Conservation (phyloP, 2,797 vertebrate species). For the Argyrosomus regius region DNA sequence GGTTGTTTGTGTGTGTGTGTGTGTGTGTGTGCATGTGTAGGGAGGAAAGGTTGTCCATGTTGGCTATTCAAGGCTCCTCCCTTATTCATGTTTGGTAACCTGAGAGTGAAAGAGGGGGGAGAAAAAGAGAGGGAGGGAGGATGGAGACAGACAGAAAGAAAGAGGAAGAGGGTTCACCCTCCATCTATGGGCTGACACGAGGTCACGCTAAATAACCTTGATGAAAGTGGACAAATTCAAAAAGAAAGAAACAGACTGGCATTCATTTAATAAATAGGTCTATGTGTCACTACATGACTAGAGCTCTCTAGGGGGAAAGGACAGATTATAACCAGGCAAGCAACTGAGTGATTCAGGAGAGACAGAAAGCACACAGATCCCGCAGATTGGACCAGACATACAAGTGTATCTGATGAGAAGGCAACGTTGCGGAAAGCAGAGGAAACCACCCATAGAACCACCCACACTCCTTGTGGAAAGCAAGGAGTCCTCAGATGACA, state of each 20-base stretch:
- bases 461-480: no score
- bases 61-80: constrained; percentile 68
- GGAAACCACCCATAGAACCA: constrained; percentile 63
- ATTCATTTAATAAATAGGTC: constrained; percentile 30
- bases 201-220: constrained; percentile 70
- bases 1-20: constrained; percentile 2
- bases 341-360: constrained; percentile 31
- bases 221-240: constrained; percentile 52
- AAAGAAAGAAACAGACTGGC: constrained; percentile 7
- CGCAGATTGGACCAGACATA: constrained; percentile 44
- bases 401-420: constrained; percentile 58
- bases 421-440: constrained; percentile 59
- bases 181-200: constrained; percentile 48
- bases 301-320: constrained; percentile 29
- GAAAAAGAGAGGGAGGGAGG: constrained; percentile 44
- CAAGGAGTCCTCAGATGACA: constrained; percentile 74
- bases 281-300: constrained; percentile 31
- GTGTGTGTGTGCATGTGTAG: constrained; percentile 26
- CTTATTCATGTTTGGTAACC: constrained; percentile 79
- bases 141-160: constrained; percentile 53
- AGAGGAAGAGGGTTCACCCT: constrained; percentile 28
- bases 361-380: constrained; percentile 51
- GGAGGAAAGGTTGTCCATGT: constrained; percentile 55
- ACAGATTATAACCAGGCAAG: constrained; percentile 32
- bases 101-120: constrained; percentile 55